phyloP scores from a whole-genome alignment of 2,888 invertebrate species.

The Diachrysia chrysitis region DNA sequence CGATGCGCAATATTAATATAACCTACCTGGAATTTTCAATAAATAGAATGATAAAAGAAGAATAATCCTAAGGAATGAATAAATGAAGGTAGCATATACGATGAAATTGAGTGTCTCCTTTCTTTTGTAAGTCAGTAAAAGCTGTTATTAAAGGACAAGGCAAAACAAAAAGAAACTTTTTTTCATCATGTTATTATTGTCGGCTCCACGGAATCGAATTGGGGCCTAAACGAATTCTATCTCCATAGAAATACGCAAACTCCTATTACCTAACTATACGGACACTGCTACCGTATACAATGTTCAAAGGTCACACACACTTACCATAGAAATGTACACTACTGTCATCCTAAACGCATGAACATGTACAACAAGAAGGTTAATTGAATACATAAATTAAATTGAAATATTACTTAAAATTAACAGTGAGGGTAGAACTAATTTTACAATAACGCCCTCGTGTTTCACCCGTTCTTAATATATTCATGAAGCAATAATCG shows the following conservation, averaged over 20 bases:
- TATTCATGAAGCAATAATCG: constrained; percentile 69
- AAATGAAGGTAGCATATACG: background rate
- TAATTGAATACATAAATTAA: constrained; percentile 24
- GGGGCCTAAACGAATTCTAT: constrained; percentile 25
- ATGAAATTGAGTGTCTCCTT: background rate
- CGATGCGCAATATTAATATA: background rate
- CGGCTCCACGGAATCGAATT: constrained; percentile 14
- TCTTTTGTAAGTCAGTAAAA: constrained; percentile 8
- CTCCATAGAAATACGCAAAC: constrained; percentile 12
- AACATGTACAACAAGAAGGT: constrained; percentile 9
- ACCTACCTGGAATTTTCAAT: background rate
- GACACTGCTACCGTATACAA: constrained; percentile 7
- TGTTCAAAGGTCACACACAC: constrained; percentile 12
- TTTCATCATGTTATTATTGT: constrained; percentile 13
- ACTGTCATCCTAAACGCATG: constrained; percentile 10
- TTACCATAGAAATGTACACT: constrained; percentile 20
- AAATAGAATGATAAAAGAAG: background rate
- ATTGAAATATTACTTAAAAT: constrained; percentile 23
- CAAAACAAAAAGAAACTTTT: constrained; percentile 9
- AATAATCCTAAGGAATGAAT: constrained; percentile 1
- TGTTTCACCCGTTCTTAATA: constrained; percentile 50
- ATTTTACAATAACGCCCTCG: constrained; percentile 44
- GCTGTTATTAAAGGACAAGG: constrained; percentile 29
- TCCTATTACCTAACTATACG: constrained; percentile 13
- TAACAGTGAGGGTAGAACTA: constrained; percentile 25